A percentile compares a stretch with the other conserved stretches of the same genome.
Evolutionary conservation across 2,113 vertebrate species (phyloP).

Genomic region (Carassius gibelio): DNA sequence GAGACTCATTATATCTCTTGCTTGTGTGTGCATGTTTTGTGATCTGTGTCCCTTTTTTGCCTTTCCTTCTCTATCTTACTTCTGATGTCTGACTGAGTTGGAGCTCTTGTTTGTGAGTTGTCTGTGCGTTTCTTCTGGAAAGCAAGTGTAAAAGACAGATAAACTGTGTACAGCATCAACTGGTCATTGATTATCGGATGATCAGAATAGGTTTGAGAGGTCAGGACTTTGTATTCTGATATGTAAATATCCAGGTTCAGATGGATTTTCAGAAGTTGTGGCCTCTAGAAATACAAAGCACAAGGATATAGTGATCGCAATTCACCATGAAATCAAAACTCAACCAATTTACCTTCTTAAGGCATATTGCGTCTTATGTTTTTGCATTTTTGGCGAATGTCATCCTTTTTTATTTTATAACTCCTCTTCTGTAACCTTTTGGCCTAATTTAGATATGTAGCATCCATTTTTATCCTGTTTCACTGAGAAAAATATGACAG

Average conservation of each 20-base stretch:
- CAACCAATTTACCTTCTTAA: background rate
- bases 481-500: background rate
- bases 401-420: background rate
- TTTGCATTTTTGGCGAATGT: background rate
- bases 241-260: background rate
- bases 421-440: background rate
- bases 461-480: background rate
- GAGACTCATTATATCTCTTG: slow-evolving; percentile 18
- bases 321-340: background rate
- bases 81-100: background rate
- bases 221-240: background rate
- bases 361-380: background rate
- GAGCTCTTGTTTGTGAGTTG: background rate
- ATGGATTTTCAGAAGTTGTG: background rate
- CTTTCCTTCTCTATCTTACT: background rate
- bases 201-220: background rate
- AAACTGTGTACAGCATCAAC: background rate
- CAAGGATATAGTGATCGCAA: background rate
- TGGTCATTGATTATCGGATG: background rate
- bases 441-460: background rate
- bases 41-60: background rate
- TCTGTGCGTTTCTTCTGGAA: background rate
- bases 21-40: slow-evolving; percentile 17
- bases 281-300: background rate
- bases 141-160: background rate